phyloP scores from a whole-genome alignment of 2,113 vertebrate species.

The Donacobius atricapilla region DNA sequence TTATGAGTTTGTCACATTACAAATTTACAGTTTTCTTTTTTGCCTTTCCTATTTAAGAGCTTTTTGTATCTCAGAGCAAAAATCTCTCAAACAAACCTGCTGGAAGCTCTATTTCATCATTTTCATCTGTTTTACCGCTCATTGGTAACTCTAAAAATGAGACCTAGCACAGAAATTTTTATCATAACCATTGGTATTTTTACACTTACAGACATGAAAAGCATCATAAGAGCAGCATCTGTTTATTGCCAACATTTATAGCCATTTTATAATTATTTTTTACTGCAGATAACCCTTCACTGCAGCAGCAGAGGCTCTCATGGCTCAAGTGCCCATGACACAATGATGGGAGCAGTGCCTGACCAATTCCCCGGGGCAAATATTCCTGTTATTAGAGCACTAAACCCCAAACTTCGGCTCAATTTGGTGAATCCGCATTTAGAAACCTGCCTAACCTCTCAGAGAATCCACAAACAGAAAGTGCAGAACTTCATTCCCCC shows the following conservation, averaged over 20 bases:
- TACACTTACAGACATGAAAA: not conserved
- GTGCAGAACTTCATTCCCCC: not conserved
- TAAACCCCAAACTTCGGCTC: not conserved
- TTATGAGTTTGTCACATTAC: rapidly evolving
- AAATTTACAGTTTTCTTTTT: not conserved
- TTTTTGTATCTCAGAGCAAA: not conserved
- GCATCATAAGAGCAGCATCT: not conserved
- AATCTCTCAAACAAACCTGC: not conserved
- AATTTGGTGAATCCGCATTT: rapidly evolving
- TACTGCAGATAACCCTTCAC: not conserved
- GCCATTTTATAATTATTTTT: not conserved
- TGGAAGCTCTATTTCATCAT: not conserved
- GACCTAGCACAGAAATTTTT: not conserved
- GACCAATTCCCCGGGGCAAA: not conserved
- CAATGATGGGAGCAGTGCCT: not conserved
- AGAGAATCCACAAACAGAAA: not conserved
- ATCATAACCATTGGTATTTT: not conserved
- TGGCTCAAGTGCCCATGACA: not conserved
- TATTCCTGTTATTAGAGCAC: not conserved
- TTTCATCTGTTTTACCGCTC: not conserved
- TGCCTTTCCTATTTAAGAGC: not conserved
- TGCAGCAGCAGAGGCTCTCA: not conserved
- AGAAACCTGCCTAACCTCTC: not conserved
- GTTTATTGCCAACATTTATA: not conserved
- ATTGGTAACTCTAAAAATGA: rapidly evolving